Conservation (phyloP, 1,140 invertebrate genomes). For the Cecropterus lyciades region DNA sequence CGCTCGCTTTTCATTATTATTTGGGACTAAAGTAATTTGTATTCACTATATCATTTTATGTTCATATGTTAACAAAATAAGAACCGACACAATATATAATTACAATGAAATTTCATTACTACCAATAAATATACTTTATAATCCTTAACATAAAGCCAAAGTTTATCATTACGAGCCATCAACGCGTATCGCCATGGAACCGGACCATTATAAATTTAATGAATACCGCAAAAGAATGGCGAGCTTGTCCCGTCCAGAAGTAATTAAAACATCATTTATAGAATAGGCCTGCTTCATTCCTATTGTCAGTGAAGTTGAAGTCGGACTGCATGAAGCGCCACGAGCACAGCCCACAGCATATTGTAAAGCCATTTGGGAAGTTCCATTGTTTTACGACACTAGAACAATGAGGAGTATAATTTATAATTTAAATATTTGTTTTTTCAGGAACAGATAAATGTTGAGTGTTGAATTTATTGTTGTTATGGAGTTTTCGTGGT, state of each 20-base stretch:
- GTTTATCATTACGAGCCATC: not conserved
- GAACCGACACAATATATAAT: no score
- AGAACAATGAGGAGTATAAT: not conserved
- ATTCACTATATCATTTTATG: no score
- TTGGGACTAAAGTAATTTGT: no score
- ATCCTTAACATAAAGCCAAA: not conserved
- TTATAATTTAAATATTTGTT: constrained; percentile 1
- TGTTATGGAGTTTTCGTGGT: no score
- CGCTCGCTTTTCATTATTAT: no score
- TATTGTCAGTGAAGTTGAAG: constrained; percentile 20
- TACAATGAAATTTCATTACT: no score
- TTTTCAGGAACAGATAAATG: not conserved
- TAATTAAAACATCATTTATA: constrained; percentile 36
- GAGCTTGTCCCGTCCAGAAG: constrained; percentile 23
- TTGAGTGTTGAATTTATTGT: no score
- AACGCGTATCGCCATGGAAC: constrained; percentile 37
- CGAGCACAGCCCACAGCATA: constrained; percentile 4
- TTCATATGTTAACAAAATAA: no score
- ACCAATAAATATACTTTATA: not conserved
- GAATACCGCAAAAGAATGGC: constrained; percentile 31
- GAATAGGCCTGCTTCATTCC: constrained; percentile 25
- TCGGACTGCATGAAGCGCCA: constrained; percentile 15
- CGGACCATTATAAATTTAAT: constrained; percentile 31
- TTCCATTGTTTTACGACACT: not conserved
- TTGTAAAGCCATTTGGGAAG: constrained; percentile 7